Percentiles rank a stretch among this genome's conserved stretches.
Evolutionary conservation across 2,797 vertebrate species (phyloP).

Genomic region (Netta rufina): DNA sequence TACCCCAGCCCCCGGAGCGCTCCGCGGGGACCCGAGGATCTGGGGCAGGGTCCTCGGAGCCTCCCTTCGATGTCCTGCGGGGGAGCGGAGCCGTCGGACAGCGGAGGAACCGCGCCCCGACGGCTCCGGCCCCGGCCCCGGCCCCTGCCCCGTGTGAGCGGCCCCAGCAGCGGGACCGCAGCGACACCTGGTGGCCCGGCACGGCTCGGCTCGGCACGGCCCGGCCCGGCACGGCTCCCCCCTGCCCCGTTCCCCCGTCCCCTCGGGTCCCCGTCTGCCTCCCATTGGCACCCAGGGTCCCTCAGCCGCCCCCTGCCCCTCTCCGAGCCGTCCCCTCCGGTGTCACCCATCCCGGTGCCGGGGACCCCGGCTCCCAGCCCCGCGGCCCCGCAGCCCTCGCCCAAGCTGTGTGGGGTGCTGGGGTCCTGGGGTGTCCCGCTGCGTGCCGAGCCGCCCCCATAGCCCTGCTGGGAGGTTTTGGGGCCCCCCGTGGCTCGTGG

Average conservation of each 20-base stretch:
- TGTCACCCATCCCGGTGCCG: background rate
- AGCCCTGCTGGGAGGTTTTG: background rate
- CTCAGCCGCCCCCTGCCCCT: accelerated
- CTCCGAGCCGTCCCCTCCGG: background rate
- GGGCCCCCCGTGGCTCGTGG: background rate
- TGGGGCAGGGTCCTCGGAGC: too few relatives aligned
- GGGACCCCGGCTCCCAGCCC: background rate
- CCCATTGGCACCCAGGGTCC: background rate
- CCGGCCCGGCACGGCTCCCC: accelerated
- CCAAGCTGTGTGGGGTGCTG: accelerated
- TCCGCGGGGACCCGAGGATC: background rate
- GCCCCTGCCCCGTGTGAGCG: background rate
- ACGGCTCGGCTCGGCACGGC: background rate
- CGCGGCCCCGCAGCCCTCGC: too few relatives aligned
- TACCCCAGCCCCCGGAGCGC: background rate
- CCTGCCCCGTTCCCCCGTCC: background rate
- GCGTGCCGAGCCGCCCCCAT: accelerated
- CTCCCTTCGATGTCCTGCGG: background rate
- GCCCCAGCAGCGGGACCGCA: background rate
- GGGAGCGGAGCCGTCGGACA: too few relatives aligned
- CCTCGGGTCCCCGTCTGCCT: accelerated
- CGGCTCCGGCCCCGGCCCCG: background rate
- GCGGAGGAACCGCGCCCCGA: background rate
- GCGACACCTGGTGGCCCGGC: background rate
- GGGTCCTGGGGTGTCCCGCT: background rate